Conservation (phyloP, 2,113 vertebrate genomes). For the Nothoprocta perdicaria region DNA sequence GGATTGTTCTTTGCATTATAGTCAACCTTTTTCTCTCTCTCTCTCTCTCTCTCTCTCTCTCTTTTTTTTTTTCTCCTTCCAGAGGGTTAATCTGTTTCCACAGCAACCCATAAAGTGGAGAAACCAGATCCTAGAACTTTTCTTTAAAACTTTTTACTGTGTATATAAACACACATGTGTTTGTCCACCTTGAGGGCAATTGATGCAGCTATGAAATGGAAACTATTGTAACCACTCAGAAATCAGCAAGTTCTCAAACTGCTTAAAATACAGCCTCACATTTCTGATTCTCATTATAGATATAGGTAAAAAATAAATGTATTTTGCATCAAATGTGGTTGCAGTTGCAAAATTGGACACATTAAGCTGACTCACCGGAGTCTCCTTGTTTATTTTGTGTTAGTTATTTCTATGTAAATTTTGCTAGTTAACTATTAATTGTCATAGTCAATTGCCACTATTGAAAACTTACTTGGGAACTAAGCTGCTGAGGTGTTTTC, state of each 20-base stretch:
- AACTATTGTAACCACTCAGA: background rate
- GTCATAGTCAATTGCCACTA: background rate
- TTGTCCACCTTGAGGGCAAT: slow-evolving; percentile 26
- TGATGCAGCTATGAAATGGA: slow-evolving; percentile 6
- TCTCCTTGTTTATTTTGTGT: background rate
- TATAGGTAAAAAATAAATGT: slow-evolving; percentile 32
- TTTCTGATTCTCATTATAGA: slow-evolving; percentile 41
- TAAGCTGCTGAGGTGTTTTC: fast-evolving
- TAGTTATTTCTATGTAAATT: background rate
- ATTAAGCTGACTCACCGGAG: background rate
- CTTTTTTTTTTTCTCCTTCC: slow-evolving; percentile 66
- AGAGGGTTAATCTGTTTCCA: slow-evolving; percentile 76
- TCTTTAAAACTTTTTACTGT: slow-evolving; percentile 58
- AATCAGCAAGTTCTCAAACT: slow-evolving; percentile 31
- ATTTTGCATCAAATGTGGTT: background rate
- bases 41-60: slow-evolving; percentile 3
- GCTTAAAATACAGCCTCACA: background rate
- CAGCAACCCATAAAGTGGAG: slow-evolving; percentile 75
- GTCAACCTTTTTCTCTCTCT: slow-evolving; percentile 61
- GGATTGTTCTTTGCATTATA: slow-evolving; percentile 75
- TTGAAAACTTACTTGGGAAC: background rate
- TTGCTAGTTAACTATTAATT: background rate
- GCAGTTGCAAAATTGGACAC: background rate
- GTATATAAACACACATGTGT: slow-evolving; percentile 39
- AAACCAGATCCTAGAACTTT: slow-evolving; percentile 75